Percentiles rank a stretch among this genome's conserved stretches.
These are phyloP conservation scores for Lordiphosa andalusiaca DNA, from an alignment of 2,888 invertebrate species.

Conservation along the genomic window DNA sequence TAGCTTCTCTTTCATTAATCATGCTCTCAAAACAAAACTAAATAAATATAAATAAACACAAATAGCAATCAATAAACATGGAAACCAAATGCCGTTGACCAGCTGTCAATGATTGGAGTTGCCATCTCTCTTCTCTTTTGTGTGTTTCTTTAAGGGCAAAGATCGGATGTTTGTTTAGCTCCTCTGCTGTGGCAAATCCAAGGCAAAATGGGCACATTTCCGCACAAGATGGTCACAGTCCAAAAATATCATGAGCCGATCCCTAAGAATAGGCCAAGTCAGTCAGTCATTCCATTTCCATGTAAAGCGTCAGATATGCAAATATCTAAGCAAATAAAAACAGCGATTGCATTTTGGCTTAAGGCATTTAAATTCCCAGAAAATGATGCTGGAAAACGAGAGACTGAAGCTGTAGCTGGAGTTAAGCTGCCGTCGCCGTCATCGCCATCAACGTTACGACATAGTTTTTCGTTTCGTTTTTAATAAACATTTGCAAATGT, in stretches of 20 bases:
- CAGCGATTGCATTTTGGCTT: slow-evolving; percentile 14
- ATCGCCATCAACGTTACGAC: slow-evolving; percentile 50
- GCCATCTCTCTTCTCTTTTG: background rate
- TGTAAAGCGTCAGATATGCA: slow-evolving; percentile 1
- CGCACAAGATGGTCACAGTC: slow-evolving; percentile 4
- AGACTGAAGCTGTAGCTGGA: slow-evolving; percentile 32
- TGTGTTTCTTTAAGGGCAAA: slow-evolving; percentile 5
- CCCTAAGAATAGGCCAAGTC: slow-evolving; percentile 24
- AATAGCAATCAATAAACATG: slow-evolving; percentile 6
- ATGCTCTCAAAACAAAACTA: slow-evolving; percentile 8
- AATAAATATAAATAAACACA: slow-evolving; percentile 12
- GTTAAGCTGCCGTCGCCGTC: slow-evolving; percentile 28
- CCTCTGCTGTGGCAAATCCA: slow-evolving; percentile 6
- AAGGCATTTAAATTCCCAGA: slow-evolving; percentile 50
- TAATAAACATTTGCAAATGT: slow-evolving; percentile 68
- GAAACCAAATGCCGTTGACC: slow-evolving; percentile 21
- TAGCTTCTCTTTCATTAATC: slow-evolving; percentile 11
- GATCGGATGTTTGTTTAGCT: slow-evolving; percentile 39
- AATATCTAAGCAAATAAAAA: slow-evolving; percentile 7
- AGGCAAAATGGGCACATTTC: slow-evolving; percentile 12
- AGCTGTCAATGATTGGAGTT: slow-evolving; percentile 24
- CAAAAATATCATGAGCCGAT: slow-evolving; percentile 4
- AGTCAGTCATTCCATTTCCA: slow-evolving; percentile 8
- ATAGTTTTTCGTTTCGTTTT: slow-evolving; percentile 67
- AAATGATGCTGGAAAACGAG: slow-evolving; percentile 64